Percentiles rank a stretch among this genome's conserved stretches.
Evolutionary conservation across 1,140 invertebrate species (phyloP).

Genomic region (Orchestia grillus): DNA sequence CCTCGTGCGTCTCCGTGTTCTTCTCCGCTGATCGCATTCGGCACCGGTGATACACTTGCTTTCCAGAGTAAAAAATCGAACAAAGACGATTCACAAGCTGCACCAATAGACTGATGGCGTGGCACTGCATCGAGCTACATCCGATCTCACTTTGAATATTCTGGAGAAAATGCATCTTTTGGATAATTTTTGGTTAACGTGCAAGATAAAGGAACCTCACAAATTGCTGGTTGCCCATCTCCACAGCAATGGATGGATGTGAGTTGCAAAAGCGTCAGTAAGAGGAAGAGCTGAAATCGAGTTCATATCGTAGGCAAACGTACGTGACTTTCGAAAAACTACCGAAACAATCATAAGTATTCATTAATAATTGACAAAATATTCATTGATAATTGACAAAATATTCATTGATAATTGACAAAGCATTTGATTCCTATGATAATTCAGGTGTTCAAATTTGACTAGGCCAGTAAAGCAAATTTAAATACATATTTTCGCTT

Average conservation of each 20-base stretch:
- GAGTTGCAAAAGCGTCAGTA: too few relatives aligned
- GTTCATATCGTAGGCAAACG: too few relatives aligned
- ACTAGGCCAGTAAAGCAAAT: background rate
- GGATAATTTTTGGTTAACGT: background rate
- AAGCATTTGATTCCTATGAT: background rate
- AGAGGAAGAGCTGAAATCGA: too few relatives aligned
- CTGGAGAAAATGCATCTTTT: background rate
- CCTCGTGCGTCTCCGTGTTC: background rate
- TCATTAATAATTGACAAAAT: too few relatives aligned
- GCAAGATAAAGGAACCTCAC: background rate
- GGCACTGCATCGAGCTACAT: background rate
- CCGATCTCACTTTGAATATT: background rate
- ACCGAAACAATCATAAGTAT: too few relatives aligned
- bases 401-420: too few relatives aligned
- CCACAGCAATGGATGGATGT: too few relatives aligned
- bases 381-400: too few relatives aligned
- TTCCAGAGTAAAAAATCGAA: background rate
- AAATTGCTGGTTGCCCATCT: too few relatives aligned
- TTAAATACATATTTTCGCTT: background rate
- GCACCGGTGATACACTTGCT: constrained; percentile 2
- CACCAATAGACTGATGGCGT: background rate
- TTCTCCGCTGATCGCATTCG: background rate
- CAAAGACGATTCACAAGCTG: background rate
- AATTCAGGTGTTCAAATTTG: background rate
- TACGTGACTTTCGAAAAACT: background rate